Evolutionary conservation across 2,888 invertebrate species (phyloP), one percentile per base, ranked within the genome.

Genomic region (Dastarcus helophoroides): DNA sequence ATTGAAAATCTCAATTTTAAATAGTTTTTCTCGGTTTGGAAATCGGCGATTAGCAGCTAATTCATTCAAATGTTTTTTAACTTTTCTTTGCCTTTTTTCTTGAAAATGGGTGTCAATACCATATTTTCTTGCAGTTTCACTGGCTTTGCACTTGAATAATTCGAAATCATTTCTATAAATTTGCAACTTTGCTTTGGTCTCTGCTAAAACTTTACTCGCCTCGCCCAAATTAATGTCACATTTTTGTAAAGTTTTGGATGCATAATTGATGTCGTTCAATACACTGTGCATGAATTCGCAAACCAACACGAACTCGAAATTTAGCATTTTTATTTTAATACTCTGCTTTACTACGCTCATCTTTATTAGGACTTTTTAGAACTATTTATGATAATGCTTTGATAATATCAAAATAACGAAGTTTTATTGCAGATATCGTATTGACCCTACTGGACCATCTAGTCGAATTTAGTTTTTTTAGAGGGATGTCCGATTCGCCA

Each of bases 381-480:
- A 31, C 27, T 28, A 44, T 43, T 42, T 42, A 38, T 17, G 40
- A 31, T 16, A 42, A 33, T 25, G 37, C 39, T 42, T 39, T 42
- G 17, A 43, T 36, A 32, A 44, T 36, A 36, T n/a, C n/a, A n/a
- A n/a, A 35, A 42, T 36, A 43, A 22, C 39, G 33, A 33, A 42
- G 36, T 36, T 46, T 41, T 22, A 47, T 34, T 36, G 44, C 43
- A 33, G 36, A 24, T n/a, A n/a, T n/a, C n/a, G n/a, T n/a, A n/a
- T n/a, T n/a, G n/a, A n/a, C n/a, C n/a, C n/a, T n/a, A n/a, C 43
- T 40, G 21, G 47, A 42, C 48, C 48, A 51, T 37, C 48, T 45
- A 35, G 50, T 50, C 19, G 49, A 47, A 46, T 49, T 50, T 31
- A 49, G 32, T 42, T 44, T 44, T 42, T 51, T 45, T 35, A 48